Evolutionary conservation across 1,140 invertebrate species (phyloP).

Genomic region (Drosophila hydei): DNA sequence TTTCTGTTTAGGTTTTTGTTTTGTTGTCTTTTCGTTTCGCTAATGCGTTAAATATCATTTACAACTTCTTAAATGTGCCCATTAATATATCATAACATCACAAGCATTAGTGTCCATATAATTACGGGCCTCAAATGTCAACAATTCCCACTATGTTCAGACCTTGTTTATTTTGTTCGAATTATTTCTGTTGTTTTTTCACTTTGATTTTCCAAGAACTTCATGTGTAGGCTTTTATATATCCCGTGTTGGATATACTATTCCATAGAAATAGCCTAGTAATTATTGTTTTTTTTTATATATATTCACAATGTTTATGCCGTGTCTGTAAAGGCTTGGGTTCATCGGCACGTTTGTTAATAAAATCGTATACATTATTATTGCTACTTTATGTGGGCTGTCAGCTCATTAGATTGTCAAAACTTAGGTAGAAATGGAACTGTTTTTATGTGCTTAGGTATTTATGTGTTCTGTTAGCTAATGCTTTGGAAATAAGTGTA

Average conservation of each 20-base stretch:
- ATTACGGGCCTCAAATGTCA: conserved; percentile 26
- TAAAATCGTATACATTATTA: conserved; percentile 45
- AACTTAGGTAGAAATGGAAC: conserved; percentile 26
- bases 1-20: conserved; percentile 2
- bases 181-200: conserved; percentile 16
- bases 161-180: neutral
- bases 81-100: conserved; percentile 35
- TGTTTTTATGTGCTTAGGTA: neutral
- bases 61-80: conserved; percentile 43
- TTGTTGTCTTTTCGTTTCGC: conserved; percentile 4
- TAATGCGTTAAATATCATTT: conserved; percentile 48
- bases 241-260: conserved; percentile 3
- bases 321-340: conserved; percentile 5
- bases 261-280: conserved; percentile 31
- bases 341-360: conserved; percentile 34
- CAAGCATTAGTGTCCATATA: conserved; percentile 27
- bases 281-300: conserved; percentile 24
- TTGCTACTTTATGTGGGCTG: conserved; percentile 52
- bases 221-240: conserved; percentile 2
- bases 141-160: neutral
- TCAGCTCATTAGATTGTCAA: conserved; percentile 39
- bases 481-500: too few relatives aligned
- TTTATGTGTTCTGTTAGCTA: neutral
- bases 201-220: conserved; percentile 23
- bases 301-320: neutral